phyloP scores from a whole-genome alignment of 1,140 invertebrate genomes.

The Matsumurasca onukii region DNA sequence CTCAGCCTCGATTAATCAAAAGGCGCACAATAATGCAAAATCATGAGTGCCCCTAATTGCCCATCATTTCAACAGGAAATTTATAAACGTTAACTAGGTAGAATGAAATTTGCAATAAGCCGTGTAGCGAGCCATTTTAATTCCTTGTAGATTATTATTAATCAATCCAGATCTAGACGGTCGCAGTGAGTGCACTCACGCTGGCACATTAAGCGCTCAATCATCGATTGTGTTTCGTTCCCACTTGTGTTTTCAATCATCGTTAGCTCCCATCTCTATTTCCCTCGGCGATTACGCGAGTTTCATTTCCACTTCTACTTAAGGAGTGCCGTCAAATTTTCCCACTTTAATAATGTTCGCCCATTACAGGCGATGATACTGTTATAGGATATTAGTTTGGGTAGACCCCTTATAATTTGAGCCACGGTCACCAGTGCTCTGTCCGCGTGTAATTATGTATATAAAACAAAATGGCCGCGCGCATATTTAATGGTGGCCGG shows the following conservation, averaged over 20 bases:
- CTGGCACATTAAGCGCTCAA: too few species aligned
- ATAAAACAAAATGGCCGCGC: conserved; percentile 30
- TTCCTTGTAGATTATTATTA: too few species aligned
- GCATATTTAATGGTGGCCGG: background rate
- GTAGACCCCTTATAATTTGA: conserved; percentile 26
- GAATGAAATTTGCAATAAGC: too few species aligned
- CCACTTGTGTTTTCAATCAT: conserved; percentile 3
- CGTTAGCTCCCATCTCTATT: background rate
- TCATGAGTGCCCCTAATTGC: too few species aligned
- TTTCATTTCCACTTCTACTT: conserved; percentile 25
- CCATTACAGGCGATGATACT: conserved; percentile 19
- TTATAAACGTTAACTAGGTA: too few species aligned
- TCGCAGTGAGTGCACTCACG: too few species aligned
- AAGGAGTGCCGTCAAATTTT: conserved; percentile 21
- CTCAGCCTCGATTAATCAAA: too few species aligned
- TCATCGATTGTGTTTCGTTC: too few species aligned
- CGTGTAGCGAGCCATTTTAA: too few species aligned
- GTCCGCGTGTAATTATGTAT: conserved; percentile 23
- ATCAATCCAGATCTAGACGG: too few species aligned
- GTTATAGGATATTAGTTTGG: conserved; percentile 25
- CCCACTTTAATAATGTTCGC: conserved; percentile 18
- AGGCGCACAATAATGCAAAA: too few species aligned
- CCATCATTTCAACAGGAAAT: too few species aligned
- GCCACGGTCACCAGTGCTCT: conserved; percentile 26
- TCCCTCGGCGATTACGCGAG: conserved; percentile 1